These are phyloP conservation scores for Plecotus auritus DNA, from an alignment of 2,113 vertebrate species.

Conservation along the genomic window DNA sequence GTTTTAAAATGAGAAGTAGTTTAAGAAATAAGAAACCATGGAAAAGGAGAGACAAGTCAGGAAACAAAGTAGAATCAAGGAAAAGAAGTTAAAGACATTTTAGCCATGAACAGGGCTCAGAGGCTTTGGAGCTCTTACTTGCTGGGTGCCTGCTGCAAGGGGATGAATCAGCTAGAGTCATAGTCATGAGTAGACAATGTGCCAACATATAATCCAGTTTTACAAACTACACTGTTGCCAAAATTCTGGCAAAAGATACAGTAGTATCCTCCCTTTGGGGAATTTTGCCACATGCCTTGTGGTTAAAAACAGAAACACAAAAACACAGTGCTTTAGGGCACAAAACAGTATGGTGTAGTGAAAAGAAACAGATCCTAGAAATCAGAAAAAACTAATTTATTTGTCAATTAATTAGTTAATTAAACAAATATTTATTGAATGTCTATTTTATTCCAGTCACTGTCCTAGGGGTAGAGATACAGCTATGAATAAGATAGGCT, in stretches of 20 bases:
- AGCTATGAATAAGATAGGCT: not conserved
- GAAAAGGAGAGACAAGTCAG: not conserved
- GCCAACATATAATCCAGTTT: not conserved
- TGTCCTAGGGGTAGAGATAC: not conserved
- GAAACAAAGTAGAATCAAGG: not conserved
- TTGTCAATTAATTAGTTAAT: not conserved
- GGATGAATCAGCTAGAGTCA: not conserved
- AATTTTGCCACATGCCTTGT: not conserved
- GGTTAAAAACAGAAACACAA: not conserved
- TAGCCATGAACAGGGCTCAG: not conserved
- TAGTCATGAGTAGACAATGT: not conserved
- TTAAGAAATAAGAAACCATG: not conserved
- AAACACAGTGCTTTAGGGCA: not conserved
- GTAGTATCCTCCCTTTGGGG: not conserved
- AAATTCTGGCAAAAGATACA: not conserved
- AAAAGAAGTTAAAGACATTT: not conserved
- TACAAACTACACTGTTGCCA: not conserved
- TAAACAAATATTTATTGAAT: not conserved
- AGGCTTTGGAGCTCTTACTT: not conserved
- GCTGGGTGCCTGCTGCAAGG: not conserved
- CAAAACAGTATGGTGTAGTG: not conserved
- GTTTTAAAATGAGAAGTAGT: not conserved
- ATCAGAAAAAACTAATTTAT: not conserved
- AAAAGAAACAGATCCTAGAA: not conserved
- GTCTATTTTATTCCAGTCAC: not conserved